Base-by-base conservation (phyloP, 1,140 invertebrate species). In the Cotesia chilonis region DNA sequence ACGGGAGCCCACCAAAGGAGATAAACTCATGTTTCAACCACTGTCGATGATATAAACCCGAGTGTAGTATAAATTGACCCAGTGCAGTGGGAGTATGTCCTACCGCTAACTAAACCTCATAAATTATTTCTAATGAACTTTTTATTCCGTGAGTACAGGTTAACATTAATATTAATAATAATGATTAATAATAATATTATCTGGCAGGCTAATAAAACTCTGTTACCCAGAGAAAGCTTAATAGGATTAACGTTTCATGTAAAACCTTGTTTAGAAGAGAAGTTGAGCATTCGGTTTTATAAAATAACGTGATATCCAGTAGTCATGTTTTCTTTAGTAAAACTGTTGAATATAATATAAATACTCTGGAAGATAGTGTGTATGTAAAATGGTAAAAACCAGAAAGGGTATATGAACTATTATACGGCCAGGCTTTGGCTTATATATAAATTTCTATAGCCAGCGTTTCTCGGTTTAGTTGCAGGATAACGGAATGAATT, bases 401-500 rank as follows among this genome's bases (percentile, higher is more conserved):
- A 5, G 38, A 47, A 47, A 65, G 1, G 57, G 20, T 28, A 59
- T 28, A 59, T 28, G 28, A 59, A 20, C 28, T 59, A 20, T 35
- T 59, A 59, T 59, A 59, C 28, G 28, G 28, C 28, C 28, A 28
- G 28, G 28, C 28, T 28, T 28, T 38, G 37, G n/a, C 47, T 35
- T 54, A 52, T n/a, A 20, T 35, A 9, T 47, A 10, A 54, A 54
- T 67, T 67, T 67, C 28, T 67, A 54, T 67, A 67, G 6, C 51
- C 17, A 6, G 28, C 17, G 17, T 67, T 67, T 54, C 35, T 51
- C 54, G 17, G 1, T 28, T 28, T 28, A 28, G 1, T 47, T 38
- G n/a, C 5, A 14, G 38, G 4, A 59, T 71, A 71, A 65, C 51
- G 63, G 70, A 71, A 71, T 66, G 54, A 71, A 71, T 66, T 51